Evolutionary conservation across 2,888 invertebrate species (phyloP), one percentile per base, ranked within the genome.

Genomic region (Cheilosia vernalis): DNA sequence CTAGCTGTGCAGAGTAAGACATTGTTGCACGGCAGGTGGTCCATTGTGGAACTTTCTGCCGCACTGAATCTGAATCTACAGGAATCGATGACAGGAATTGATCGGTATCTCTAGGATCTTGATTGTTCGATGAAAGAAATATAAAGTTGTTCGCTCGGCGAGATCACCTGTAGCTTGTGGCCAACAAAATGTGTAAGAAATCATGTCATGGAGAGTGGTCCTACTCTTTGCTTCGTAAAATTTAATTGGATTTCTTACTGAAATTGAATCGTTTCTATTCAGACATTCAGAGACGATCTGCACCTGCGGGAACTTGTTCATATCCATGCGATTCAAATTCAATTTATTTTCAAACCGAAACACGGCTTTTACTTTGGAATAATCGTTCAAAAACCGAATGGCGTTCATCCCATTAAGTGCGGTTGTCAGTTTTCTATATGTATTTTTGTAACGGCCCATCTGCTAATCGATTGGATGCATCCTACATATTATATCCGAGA

Each of bases 1-100:
- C 15, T 30, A 47, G 24, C 42, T 19, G 53, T 21, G 27, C 49
- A 40, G 51, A 72, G 79, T 73, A 63, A 79, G 53, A 74, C 73
- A 63, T 66, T 69, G 83, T 79, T 64, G 67, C 84, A 70, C 84
- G 37, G 64, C 79, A 69, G 84, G 84, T 79, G 84, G 84, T 61
- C 79, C 70, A 74, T 74, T 47, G 66, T 72, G 27, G 24, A 19
- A 37, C 21, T 64, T 64, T 64, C 69, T 40, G 69, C 83, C 51
- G 63, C 69, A 74, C 30, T 56, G 42, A 53, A 69, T 78, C 33
- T 51, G 17, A 49, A 13, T 64, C 67, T 56, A 76, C 66, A 73
- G 56, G 67, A 69, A 64, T 79, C 74, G 84, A 84, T 84, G 84
- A 84, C 84, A 84, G 84, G 47, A 60, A 84, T 79, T 79, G 84